Evolutionary conservation across 2,797 vertebrate genomes (phyloP), one percentile per base, ranked within the genome.

Genomic region (Cheirogaleus major): DNA sequence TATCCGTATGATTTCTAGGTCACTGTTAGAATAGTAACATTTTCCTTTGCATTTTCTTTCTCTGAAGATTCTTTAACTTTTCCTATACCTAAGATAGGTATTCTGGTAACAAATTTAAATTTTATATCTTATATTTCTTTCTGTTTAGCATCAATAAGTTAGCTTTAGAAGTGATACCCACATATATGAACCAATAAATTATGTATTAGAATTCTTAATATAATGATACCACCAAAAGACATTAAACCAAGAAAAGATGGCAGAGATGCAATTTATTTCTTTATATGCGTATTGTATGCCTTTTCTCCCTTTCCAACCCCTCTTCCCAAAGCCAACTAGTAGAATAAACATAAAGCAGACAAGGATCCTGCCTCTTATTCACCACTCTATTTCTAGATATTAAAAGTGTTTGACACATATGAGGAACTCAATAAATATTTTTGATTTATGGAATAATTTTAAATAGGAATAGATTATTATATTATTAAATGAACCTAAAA

Each of bases 41-140:
- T 1, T 79, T 85, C 72, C 52, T 89, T 61, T 76, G 10, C 1
- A 43, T 38, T 82, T 72, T 61, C 6, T 91, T 88, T 45, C 32
- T 72, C 61, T 45, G 41, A 89, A 79, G 48, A 4, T 10, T 38
- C 12, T 87, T 95, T 70, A 92, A 45, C 10, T 18, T 95, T 94
- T 91, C 70, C 95, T 25, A 10, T 55, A 69, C 1, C 10, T 38
- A 84, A 61, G 22, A 43, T 27, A 86, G 7, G 2, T 32, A 89
- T 70, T 85, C 9, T 17, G n/a, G 57, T 83, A 97, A 92, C 18
- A 94, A 91, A 78, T 96, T 83, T 89, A 92, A 81, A 45, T 80
- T 89, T 97, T 88, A 93, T 89, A 95, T 91, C 82, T 90, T 1
- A 93, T 80, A 84, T 91, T 82, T 89, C 0, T 50, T 94, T 70